Percentiles rank a stretch among this genome's conserved stretches.
Evolutionary conservation across 1,140 invertebrate genomes (phyloP).

Genomic region (Mizuhopecten yessoensis): DNA sequence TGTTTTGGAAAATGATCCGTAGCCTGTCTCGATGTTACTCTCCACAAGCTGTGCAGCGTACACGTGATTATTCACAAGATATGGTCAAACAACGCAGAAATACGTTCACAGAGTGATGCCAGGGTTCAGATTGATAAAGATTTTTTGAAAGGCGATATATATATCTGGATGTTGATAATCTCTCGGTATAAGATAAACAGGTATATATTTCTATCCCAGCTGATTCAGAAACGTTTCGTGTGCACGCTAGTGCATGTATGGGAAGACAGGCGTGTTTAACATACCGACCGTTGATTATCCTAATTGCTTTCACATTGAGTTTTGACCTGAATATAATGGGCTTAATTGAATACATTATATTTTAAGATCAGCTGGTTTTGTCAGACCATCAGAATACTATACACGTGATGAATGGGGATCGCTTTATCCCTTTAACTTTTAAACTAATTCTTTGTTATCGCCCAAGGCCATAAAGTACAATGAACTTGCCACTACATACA

Average conservation of each 20-base stretch:
- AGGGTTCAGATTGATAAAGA: not conserved
- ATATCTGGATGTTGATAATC: not conserved
- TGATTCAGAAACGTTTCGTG: not conserved
- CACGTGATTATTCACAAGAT: not conserved
- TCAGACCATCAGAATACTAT: not conserved
- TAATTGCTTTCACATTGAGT: not conserved
- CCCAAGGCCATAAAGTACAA: not conserved
- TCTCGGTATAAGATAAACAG: not conserved
- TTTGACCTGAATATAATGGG: slow-evolving; percentile 1
- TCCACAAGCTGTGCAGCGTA: not conserved
- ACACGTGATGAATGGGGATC: not conserved
- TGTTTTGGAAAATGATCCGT: slow-evolving; percentile 4
- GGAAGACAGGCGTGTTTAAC: not conserved
- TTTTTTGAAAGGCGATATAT: not conserved
- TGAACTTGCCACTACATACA: not conserved
- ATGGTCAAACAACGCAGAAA: not conserved
- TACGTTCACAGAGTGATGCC: not conserved
- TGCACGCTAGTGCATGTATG: not conserved
- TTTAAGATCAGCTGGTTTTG: not conserved
- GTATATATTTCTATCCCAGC: not conserved
- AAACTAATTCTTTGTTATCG: too few relatives aligned
- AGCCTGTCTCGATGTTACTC: not conserved
- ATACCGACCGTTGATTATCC: not conserved
- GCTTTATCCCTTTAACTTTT: not conserved
- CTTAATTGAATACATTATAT: not conserved